A percentile compares a stretch with the other conserved stretches of the same genome.
phyloP scores from a whole-genome alignment of 2,797 vertebrate genomes.

The Poecilia gillii region DNA sequence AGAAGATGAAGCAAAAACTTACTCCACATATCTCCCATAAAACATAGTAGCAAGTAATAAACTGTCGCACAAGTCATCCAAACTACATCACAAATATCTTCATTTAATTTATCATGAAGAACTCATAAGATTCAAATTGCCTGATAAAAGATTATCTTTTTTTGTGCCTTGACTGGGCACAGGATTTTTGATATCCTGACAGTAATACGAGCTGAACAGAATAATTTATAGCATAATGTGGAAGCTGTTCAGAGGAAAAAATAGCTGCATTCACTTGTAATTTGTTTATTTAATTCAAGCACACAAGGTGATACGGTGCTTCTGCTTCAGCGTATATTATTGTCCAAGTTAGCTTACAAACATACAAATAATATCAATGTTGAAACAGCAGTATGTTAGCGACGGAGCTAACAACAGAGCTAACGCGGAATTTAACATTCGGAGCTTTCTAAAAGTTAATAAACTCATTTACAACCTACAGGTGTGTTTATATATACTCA shows the following conservation, averaged over 20 bases:
- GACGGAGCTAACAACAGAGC: too few relatives aligned
- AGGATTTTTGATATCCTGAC: not conserved
- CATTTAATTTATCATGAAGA: not conserved
- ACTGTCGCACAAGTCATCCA: not conserved
- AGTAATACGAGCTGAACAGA: not conserved
- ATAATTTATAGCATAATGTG: not conserved
- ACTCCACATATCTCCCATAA: not conserved
- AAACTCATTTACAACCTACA: too few relatives aligned
- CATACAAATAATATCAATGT: too few relatives aligned
- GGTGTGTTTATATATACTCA: too few relatives aligned
- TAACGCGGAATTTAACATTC: too few relatives aligned
- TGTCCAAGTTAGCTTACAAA: too few relatives aligned
- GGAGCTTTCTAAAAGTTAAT: too few relatives aligned
- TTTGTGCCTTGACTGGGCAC: not conserved
- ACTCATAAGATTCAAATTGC: not conserved
- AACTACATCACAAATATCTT: not conserved
- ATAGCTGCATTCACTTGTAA: not conserved
- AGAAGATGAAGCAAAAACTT: not conserved
- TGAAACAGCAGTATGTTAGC: too few relatives aligned
- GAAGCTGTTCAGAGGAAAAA: not conserved
- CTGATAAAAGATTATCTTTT: not conserved
- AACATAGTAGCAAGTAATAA: not conserved
- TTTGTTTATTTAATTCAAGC: not conserved
- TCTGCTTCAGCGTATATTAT: too few relatives aligned
- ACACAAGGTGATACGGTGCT: not conserved